These are phyloP conservation scores for Drosophila trapezifrons DNA, from an alignment of 1,140 invertebrate species.

Conservation along the genomic window DNA sequence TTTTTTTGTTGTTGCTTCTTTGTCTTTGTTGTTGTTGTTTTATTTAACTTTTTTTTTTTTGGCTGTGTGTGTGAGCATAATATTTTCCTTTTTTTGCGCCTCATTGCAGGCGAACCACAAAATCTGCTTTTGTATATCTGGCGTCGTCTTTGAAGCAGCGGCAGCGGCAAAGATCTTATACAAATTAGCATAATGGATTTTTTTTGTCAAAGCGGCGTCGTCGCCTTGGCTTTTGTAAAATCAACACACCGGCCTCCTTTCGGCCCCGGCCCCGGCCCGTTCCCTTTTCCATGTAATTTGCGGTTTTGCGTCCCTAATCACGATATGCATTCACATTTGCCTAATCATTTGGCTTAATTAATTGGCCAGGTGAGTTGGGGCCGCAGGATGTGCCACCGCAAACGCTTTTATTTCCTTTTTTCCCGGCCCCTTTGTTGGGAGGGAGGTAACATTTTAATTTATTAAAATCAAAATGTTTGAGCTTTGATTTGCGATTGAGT, in stretches of 20 bases:
- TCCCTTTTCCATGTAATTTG: conserved; percentile 57
- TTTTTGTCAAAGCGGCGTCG: conserved; percentile 67
- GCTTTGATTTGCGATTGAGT: conserved; percentile 54
- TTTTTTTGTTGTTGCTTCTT: conserved; percentile 9
- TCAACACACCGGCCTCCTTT: conserved; percentile 41
- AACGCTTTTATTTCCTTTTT: conserved; percentile 43
- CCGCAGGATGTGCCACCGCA: conserved; percentile 27
- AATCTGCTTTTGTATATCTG: conserved; percentile 70
- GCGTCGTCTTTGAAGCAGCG: conserved; percentile 72
- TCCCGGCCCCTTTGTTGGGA: not conserved
- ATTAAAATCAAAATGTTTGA: conserved; percentile 66
- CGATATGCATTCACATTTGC: conserved; percentile 79
- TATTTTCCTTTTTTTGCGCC: conserved; percentile 56
- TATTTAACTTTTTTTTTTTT: conserved; percentile 7
- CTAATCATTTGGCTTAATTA: conserved; percentile 80
- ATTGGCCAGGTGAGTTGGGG: conserved; percentile 59
- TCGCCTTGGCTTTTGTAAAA: conserved; percentile 64
- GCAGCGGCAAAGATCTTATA: conserved; percentile 61
- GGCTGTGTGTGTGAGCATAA: conserved; percentile 47
- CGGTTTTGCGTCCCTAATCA: conserved; percentile 69
- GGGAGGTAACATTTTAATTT: conserved; percentile 46
- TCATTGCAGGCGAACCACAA: conserved; percentile 60
- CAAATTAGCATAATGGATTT: conserved; percentile 83
- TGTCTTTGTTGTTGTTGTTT: conserved; percentile 6
- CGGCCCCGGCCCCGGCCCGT: conserved; percentile 13